These are phyloP conservation scores for Liasis olivaceus DNA, from an alignment of 2,797 vertebrate genomes.

Conservation along the genomic window DNA sequence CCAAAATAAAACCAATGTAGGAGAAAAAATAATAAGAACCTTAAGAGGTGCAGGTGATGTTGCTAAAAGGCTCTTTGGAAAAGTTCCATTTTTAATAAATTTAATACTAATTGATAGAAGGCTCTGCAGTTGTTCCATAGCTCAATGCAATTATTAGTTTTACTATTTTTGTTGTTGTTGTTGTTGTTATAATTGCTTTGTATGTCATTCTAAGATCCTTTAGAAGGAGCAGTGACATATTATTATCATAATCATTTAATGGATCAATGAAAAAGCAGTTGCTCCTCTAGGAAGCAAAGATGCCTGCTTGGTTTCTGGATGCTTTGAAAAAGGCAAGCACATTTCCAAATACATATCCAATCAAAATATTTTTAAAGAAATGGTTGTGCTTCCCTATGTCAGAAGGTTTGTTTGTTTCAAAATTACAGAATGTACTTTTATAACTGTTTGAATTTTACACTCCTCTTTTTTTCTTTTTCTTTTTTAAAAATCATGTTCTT, in stretches of 20 bases:
- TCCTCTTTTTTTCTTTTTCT: neutral
- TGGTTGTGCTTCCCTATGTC: constrained; percentile 64
- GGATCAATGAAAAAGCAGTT: neutral
- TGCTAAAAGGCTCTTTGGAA: neutral
- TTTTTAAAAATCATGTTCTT: constrained; percentile 20
- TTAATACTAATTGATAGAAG: neutral
- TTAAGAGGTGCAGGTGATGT: neutral
- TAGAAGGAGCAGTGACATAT: neutral
- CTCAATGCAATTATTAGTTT: neutral
- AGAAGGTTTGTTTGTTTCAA: constrained; percentile 58
- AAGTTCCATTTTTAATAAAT: neutral
- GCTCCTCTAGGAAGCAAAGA: neutral
- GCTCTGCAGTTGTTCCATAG: neutral
- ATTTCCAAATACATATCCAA: constrained; percentile 59
- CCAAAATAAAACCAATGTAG: neutral
- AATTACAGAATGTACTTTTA: constrained; percentile 75
- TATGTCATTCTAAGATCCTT: neutral
- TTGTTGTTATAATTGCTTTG: neutral
- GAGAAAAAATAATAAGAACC: neutral
- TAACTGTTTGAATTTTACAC: constrained; percentile 59
- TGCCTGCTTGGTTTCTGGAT: neutral
- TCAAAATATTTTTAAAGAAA: constrained; percentile 70
- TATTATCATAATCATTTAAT: neutral
- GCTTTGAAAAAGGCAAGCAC: neutral
- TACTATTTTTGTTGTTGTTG: neutral